Evolutionary conservation across 2,797 vertebrate genomes (phyloP), one percentile per base, ranked within the genome.

Genomic region (Chiloscyllium punctatum): DNA sequence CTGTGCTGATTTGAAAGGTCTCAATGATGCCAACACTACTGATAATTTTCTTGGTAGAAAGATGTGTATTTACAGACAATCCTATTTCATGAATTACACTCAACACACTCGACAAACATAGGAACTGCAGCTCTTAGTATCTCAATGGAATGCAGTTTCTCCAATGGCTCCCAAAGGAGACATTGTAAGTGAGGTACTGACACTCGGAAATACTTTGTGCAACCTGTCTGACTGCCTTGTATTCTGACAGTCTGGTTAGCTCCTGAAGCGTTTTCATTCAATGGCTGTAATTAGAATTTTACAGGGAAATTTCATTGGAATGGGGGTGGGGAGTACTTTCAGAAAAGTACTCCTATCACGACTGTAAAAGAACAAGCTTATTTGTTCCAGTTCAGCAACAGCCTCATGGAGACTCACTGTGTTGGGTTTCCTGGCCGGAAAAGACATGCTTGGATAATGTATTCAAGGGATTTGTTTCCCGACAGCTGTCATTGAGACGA

Each of bases 321-420:
- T 48, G 21, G 82, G 82, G 42, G 42, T 84, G 79, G 37, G 18
- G 62, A 68, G n/a, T 62, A 57, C 53, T 90, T 57, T 90, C 87
- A 90, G 51, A 68, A 42, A 92, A 68, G 21, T 92, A 37, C 62
- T 68, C 66, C n/a, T 92, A 62, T 92, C 23, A 92, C 69, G 62
- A 69, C 62, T 25, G 90, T 69, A 92, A 92, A 92, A 92, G 62
- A 92, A 68, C 90, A 92, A 92, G 62, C 62, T 69, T 42, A 69
- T 92, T 92, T 92, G 88, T 91, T 91, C 88, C 90, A 68, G 90
- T 69, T 92, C 90, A 92, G 66, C 37, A 69, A 27, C 66, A 69
- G 4, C 66, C 62, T n/a, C 62, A 42, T n/a, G n/a, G 90, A 92
- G 90, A 69, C 90, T 37, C 62, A 68, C 62, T 69, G n/a, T 69